Conservation (phyloP, 1,140 invertebrate genomes). For the Aphelenchoides besseyi region DNA sequence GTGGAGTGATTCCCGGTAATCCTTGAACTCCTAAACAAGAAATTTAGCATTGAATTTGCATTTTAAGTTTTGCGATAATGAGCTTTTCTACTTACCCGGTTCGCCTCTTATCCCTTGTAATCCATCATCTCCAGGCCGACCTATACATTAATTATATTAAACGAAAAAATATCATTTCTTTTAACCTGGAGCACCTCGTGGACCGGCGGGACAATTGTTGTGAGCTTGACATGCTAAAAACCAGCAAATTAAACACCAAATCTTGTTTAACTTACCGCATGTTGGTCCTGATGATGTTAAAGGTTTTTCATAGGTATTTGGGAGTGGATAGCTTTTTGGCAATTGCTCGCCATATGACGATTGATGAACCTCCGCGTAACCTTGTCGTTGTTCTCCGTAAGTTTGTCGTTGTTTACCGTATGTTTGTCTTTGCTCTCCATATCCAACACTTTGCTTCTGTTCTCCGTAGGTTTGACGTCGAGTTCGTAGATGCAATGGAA, state of each 20-base stretch:
- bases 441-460: slow-evolving; percentile 2
- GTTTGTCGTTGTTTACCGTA: neutral
- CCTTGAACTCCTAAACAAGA: neutral
- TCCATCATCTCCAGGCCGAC: too few species aligned
- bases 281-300: neutral
- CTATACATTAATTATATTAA: too few species aligned
- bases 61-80: too few species aligned
- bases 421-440: neutral
- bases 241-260: neutral
- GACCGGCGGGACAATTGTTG: slow-evolving; percentile 15
- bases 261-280: neutral
- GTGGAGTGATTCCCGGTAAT: slow-evolving; percentile 6
- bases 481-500: neutral
- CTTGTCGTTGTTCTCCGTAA: neutral
- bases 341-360: neutral
- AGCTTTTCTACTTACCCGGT: too few species aligned
- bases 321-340: neutral
- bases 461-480: neutral
- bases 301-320: slow-evolving; percentile 3
- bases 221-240: neutral
- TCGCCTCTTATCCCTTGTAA: neutral
- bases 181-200: neutral
- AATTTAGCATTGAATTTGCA: too few species aligned
- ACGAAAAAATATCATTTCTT: neutral
- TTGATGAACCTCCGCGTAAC: slow-evolving; percentile 1